These are phyloP conservation scores for Caenorhabditis tropicalis DNA, from an alignment of 1,140 invertebrate genomes.

Conservation along the genomic window DNA sequence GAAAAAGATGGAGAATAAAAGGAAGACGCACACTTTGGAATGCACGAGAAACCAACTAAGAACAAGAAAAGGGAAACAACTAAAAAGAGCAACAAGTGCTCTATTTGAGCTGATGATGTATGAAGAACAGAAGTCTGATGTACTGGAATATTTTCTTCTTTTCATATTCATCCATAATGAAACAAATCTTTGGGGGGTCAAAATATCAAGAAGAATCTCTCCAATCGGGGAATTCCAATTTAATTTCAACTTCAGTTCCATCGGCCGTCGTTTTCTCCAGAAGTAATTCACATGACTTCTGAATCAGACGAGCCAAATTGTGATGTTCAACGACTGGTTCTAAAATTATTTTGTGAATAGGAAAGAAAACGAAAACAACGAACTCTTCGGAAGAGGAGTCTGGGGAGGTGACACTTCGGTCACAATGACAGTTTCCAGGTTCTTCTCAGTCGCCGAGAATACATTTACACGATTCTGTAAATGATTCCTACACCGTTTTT, in stretches of 20 bases:
- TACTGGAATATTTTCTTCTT: background rate
- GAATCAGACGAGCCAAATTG: slow-evolving; percentile 18
- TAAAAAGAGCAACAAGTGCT: slow-evolving; percentile 11
- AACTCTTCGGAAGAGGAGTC: background rate
- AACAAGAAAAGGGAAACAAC: background rate
- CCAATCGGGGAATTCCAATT: slow-evolving; percentile 24
- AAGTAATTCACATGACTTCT: slow-evolving; percentile 1
- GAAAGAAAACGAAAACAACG: background rate
- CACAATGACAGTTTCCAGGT: background rate
- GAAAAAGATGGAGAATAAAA: slow-evolving; percentile 13
- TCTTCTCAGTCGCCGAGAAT: slow-evolving; percentile 2
- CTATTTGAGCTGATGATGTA: background rate
- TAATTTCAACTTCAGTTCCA: background rate
- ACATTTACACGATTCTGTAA: slow-evolving; percentile 10
- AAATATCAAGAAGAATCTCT: background rate
- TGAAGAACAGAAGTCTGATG: background rate
- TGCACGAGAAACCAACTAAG: slow-evolving; percentile 26
- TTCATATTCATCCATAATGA: background rate
- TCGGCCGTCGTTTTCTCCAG: background rate
- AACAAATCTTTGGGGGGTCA: too few relatives aligned
- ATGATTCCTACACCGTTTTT: background rate
- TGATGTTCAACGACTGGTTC: slow-evolving; percentile 10
- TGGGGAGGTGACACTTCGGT: background rate
- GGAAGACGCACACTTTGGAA: slow-evolving; percentile 35
- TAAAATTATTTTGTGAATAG: background rate